Conservation (phyloP, 2,888 invertebrate genomes). For the Caenorhabditis virilis region DNA sequence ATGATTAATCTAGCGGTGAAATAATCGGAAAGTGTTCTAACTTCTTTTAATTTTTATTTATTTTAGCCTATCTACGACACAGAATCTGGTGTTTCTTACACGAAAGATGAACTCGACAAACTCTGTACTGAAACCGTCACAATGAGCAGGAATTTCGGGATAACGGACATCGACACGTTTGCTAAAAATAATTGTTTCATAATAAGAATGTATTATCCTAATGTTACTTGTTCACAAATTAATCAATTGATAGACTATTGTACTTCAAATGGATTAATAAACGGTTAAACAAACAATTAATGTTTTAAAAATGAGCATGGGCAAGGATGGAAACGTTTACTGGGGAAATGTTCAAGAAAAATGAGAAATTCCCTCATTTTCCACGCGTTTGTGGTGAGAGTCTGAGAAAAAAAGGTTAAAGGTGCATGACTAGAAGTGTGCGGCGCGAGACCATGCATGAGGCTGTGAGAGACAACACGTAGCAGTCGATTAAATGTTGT, state of each 20-base stretch:
- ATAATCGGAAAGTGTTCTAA: too few relatives aligned
- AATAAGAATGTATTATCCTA: constrained; percentile 45
- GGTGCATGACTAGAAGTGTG: background rate
- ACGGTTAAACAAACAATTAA: constrained; percentile 16
- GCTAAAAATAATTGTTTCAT: constrained; percentile 48
- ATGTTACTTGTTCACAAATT: constrained; percentile 51
- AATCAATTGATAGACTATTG: constrained; percentile 44
- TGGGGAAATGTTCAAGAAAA: too few relatives aligned
- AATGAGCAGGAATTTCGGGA: constrained; percentile 45
- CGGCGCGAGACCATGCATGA: background rate
- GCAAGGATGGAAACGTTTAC: background rate
- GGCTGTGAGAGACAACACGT: constrained; percentile 5
- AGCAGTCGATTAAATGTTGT: background rate
- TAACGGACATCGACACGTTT: constrained; percentile 40
- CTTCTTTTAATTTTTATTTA: background rate
- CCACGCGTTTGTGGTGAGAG: too few relatives aligned
- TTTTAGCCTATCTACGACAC: constrained; percentile 43
- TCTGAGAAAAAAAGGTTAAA: background rate
- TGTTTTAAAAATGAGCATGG: background rate
- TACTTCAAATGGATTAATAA: constrained; percentile 27
- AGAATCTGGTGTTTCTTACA: constrained; percentile 34
- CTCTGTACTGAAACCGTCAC: constrained; percentile 38
- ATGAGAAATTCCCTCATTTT: too few relatives aligned
- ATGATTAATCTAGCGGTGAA: constrained; percentile 27
- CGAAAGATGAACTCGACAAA: constrained; percentile 23